Conservation (phyloP, 2,113 vertebrate species). For the Cochlearius cochlearius region DNA sequence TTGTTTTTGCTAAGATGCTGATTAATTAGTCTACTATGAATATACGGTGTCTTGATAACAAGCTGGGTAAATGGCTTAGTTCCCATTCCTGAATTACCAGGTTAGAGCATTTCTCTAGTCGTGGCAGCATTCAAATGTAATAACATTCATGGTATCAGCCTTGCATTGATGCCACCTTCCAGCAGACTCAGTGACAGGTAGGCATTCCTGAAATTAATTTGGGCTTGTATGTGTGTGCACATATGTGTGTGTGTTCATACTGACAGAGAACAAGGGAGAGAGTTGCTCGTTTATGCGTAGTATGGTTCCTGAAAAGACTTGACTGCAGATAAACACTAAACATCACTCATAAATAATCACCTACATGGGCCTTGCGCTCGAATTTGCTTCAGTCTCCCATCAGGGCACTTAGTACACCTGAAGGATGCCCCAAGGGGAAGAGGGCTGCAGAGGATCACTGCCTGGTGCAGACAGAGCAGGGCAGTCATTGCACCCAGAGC, state of each 20-base stretch:
- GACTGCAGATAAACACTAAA: neutral
- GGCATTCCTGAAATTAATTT: neutral
- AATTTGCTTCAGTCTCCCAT: neutral
- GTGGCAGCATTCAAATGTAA: neutral
- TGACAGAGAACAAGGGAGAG: neutral
- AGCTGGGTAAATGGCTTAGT: neutral
- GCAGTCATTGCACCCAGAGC: neutral
- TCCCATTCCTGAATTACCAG: neutral
- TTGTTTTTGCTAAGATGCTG: neutral
- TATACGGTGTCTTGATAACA: neutral
- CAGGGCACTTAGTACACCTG: neutral
- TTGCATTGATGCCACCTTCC: neutral
- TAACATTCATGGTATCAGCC: neutral
- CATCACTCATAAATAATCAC: neutral
- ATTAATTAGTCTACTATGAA: neutral
- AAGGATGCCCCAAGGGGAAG: neutral
- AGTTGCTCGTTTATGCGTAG: neutral
- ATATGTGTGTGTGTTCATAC: no score
- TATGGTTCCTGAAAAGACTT: neutral
- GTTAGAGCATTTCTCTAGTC: neutral
- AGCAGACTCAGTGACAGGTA: neutral
- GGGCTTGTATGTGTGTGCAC: neutral
- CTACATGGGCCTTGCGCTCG: fast-evolving
- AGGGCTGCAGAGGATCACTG: neutral
- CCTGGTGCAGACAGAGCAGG: neutral